Evolutionary conservation across 2,113 vertebrate genomes (phyloP).

Genomic region (Pogona vitticeps): DNA sequence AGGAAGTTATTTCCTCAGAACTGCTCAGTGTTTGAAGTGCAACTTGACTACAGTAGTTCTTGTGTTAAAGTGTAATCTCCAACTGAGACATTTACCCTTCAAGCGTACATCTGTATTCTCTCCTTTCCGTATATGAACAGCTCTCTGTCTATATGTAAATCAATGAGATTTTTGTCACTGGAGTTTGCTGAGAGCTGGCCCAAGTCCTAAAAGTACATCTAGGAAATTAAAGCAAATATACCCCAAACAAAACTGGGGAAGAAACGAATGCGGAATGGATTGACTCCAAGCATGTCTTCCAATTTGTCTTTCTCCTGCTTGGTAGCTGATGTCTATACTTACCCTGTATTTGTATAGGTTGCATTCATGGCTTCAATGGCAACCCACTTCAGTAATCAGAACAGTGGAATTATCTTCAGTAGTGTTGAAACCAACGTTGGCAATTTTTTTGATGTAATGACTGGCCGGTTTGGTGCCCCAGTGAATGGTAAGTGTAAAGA

Average conservation of each 20-base stretch:
- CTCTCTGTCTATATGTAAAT: conserved; percentile 47
- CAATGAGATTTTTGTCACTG: conserved; percentile 59
- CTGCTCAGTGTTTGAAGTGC: background rate
- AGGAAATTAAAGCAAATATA: conserved; percentile 56
- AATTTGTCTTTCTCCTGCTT: background rate
- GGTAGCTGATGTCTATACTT: background rate
- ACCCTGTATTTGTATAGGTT: conserved; percentile 67
- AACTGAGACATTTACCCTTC: conserved; percentile 25
- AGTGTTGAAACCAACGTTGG: conserved; percentile 84
- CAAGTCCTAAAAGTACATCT: conserved; percentile 56
- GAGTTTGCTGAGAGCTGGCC: conserved; percentile 56
- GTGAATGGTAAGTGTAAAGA: conserved; percentile 76
- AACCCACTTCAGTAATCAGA: conserved; percentile 86
- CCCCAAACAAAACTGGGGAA: conserved; percentile 8
- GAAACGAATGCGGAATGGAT: conserved; percentile 16
- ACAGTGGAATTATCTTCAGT: conserved; percentile 86
- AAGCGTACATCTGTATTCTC: conserved; percentile 27
- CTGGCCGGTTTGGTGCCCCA: conserved; percentile 82
- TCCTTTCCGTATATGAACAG: conserved; percentile 55
- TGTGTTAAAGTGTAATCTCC: conserved; percentile 36
- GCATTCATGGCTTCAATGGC: conserved; percentile 87
- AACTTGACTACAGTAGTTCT: background rate
- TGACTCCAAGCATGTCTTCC: conserved; percentile 2
- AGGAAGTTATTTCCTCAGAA: background rate
- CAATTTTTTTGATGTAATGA: conserved; percentile 87